phyloP scores from a whole-genome alignment of 2,113 vertebrate genomes.

The Anolis carolinensis region DNA sequence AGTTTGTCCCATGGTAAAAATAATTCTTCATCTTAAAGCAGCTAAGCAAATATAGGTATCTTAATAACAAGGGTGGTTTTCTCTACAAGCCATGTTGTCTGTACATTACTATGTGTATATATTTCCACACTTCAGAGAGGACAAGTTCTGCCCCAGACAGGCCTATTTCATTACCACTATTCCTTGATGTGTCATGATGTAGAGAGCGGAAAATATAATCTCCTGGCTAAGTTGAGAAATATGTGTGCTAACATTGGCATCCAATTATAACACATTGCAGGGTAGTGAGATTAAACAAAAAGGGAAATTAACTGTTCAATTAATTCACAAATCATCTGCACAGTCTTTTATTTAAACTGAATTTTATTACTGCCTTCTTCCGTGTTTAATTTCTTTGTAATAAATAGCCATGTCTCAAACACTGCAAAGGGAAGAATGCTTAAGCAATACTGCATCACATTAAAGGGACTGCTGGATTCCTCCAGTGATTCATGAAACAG shows the following conservation, averaged over 20 bases:
- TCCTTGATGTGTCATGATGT: conserved; percentile 6
- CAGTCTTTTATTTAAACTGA: conserved; percentile 25
- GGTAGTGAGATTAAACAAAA: conserved; percentile 44
- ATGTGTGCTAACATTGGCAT: background rate
- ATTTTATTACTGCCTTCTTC: background rate
- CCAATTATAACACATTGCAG: conserved; percentile 8
- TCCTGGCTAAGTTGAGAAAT: conserved; percentile 2
- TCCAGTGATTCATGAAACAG: background rate
- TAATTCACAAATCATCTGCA: conserved; percentile 19
- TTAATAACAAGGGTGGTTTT: background rate
- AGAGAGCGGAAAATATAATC: background rate
- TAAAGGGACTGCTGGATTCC: conserved; percentile 20
- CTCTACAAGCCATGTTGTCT: background rate
- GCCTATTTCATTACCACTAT: conserved; percentile 31
- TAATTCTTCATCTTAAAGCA: background rate
- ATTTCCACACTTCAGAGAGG: background rate
- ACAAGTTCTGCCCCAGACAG: conserved; percentile 3
- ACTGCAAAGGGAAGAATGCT: background rate
- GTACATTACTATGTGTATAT: background rate
- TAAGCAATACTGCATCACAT: background rate
- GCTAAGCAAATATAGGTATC: background rate
- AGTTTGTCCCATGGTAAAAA: background rate
- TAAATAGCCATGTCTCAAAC: conserved; percentile 22
- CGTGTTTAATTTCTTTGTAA: conserved; percentile 23
- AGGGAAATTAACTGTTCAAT: conserved; percentile 22